Evolutionary conservation across 2,113 vertebrate species (phyloP).

Genomic region (Xenotilapia flavipinnis): DNA sequence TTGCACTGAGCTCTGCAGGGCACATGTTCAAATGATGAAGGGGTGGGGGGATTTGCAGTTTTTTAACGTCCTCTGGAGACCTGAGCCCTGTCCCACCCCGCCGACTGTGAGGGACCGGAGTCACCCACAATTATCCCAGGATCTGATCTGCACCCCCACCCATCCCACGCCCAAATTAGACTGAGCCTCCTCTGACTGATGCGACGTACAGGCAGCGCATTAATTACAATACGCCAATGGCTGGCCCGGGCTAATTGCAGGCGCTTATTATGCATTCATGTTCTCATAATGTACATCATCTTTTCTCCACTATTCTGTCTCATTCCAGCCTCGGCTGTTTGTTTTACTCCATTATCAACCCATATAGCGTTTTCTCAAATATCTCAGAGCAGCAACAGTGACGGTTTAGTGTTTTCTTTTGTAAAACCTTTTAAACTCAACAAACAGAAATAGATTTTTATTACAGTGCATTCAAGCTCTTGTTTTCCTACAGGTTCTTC

Average conservation of each 20-base stretch:
- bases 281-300: conserved; percentile 56
- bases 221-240: conserved; percentile 64
- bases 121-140: conserved; percentile 73
- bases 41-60: conserved; percentile 86
- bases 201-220: conserved; percentile 50
- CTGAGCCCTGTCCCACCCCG: conserved; percentile 74
- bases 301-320: conserved; percentile 12
- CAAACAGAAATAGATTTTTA: not conserved
- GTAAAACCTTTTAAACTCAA: not conserved
- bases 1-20: conserved; percentile 78
- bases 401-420: not conserved
- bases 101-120: conserved; percentile 64
- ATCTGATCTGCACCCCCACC: conserved; percentile 59
- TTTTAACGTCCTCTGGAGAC: conserved; percentile 86
- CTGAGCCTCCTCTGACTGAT: conserved; percentile 41
- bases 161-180: conserved; percentile 50
- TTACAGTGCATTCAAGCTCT: not conserved
- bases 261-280: conserved; percentile 65
- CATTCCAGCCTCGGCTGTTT: conserved; percentile 12
- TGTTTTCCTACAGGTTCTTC: not conserved
- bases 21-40: conserved; percentile 90
- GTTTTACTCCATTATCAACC: conserved; percentile 29
- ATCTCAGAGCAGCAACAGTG: conserved; percentile 10
- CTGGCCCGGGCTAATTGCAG: conserved; percentile 57
- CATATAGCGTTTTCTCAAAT: not conserved